Conservation (phyloP, 2,797 vertebrate species). For the Clarias fuscus region DNA sequence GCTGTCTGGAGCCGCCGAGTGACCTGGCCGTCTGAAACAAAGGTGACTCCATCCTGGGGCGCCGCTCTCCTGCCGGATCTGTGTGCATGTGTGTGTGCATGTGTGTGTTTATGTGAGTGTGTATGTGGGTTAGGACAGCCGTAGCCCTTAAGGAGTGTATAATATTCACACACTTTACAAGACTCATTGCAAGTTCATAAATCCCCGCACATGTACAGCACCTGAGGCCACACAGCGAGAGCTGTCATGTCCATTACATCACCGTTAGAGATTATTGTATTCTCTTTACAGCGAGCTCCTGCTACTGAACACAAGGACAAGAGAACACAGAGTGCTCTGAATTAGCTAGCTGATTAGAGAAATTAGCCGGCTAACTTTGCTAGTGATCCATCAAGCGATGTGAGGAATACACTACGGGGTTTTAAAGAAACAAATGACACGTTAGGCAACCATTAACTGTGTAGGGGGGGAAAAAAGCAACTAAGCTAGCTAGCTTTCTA, state of each 20-base stretch:
- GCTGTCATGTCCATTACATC: not conserved
- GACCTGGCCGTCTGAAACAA: constrained; percentile 27
- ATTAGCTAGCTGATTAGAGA: not conserved
- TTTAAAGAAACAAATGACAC: not conserved
- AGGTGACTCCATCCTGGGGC: constrained; percentile 16
- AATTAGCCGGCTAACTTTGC: not conserved
- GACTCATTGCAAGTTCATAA: not conserved
- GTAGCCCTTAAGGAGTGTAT: not conserved
- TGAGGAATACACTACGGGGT: not conserved
- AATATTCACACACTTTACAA: constrained; percentile 17
- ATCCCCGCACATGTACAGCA: not conserved
- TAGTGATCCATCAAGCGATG: not conserved
- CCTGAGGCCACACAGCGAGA: not conserved
- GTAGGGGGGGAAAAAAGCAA: not conserved
- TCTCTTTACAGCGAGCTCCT: not conserved
- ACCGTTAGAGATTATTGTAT: not conserved
- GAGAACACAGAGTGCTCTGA: not conserved
- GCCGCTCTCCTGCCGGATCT: not conserved
- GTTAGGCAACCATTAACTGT: not conserved
- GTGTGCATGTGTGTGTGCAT: constrained; percentile 11
- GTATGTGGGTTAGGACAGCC: not conserved
- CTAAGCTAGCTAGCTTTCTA: not conserved
- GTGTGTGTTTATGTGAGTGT: constrained; percentile 18
- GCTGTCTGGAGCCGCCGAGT: constrained; percentile 34
- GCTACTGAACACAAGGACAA: not conserved